Evolutionary conservation across 2,888 invertebrate species (phyloP).

Genomic region (Polydrusus tereticollis): DNA sequence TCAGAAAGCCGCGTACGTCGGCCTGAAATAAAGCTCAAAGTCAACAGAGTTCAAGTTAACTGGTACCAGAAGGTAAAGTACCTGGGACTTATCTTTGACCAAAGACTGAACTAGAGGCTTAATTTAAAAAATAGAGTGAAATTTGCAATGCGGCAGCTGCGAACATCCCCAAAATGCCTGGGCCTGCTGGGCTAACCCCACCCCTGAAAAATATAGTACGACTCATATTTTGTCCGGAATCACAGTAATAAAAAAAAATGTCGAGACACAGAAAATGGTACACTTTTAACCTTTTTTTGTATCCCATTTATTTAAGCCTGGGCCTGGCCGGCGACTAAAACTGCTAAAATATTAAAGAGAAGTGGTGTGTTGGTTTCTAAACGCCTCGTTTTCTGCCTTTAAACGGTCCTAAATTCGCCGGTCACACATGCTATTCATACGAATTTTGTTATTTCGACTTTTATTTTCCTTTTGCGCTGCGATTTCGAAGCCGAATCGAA

Average conservation of each 20-base stretch:
- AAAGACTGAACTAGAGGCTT: no score
- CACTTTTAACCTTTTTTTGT: slow-evolving; percentile 1
- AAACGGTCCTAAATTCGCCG: slow-evolving; percentile 32
- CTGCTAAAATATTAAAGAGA: slow-evolving; percentile 36
- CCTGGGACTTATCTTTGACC: no score
- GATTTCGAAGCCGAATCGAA: not conserved
- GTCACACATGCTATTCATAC: slow-evolving; percentile 38
- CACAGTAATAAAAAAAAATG: not conserved
- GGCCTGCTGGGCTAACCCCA: no score
- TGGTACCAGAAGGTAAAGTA: no score
- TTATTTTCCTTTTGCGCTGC: slow-evolving; percentile 7
- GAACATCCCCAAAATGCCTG: no score
- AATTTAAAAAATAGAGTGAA: no score
- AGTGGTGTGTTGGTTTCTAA: slow-evolving; percentile 35
- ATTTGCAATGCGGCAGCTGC: no score
- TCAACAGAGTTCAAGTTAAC: no score
- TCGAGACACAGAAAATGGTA: not conserved
- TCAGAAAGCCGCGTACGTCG: no score
- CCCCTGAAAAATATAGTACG: not conserved
- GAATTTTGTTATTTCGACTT: slow-evolving; percentile 25
- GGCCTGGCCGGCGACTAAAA: slow-evolving; percentile 17
- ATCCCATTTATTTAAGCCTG: not conserved
- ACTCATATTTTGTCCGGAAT: not conserved
- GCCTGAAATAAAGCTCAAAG: no score
- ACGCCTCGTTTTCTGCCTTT: slow-evolving; percentile 35